These are phyloP conservation scores for Apis florea DNA, from an alignment of 1,140 invertebrate genomes.

Conservation along the genomic window DNA sequence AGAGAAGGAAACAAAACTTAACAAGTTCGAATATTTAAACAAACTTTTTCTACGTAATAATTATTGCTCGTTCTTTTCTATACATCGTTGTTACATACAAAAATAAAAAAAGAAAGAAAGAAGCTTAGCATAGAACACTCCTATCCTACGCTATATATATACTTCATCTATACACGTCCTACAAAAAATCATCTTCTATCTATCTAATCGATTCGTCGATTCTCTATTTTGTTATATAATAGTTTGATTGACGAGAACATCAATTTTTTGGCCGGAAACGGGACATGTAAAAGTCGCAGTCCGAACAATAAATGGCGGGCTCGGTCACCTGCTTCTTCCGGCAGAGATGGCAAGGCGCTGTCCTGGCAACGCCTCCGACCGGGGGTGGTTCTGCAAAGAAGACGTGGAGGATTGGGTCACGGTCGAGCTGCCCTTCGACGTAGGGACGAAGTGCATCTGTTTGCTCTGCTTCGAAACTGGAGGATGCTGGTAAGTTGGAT, in stretches of 20 bases:
- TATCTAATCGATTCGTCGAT: neutral
- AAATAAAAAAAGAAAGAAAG: neutral
- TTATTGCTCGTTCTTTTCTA: neutral
- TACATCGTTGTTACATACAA: neutral
- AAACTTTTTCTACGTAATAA: neutral
- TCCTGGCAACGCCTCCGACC: constrained; percentile 75
- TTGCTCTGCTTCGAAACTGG: constrained; percentile 77
- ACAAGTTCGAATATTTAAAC: neutral
- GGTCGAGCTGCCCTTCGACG: constrained; percentile 82
- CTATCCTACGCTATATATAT: neutral
- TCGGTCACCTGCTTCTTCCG: constrained; percentile 89
- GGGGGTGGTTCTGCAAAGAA: constrained; percentile 70
- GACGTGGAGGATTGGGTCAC: constrained; percentile 54
- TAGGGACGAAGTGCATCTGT: constrained; percentile 84
- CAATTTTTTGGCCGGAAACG: constrained; percentile 85
- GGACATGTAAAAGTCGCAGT: constrained; percentile 96
- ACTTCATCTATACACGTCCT: neutral
- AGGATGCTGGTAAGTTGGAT: constrained; percentile 82
- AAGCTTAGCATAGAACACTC: neutral
- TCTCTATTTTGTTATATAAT: neutral
- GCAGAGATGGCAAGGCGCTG: constrained; percentile 88
- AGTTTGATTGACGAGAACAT: neutral
- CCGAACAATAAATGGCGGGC: constrained; percentile 90
- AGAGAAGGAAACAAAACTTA: neutral
- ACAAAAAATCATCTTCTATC: neutral